Conservation (phyloP, 53 echinoderm and acorn worm genomes). For the Apostichopus leukothele region DNA sequence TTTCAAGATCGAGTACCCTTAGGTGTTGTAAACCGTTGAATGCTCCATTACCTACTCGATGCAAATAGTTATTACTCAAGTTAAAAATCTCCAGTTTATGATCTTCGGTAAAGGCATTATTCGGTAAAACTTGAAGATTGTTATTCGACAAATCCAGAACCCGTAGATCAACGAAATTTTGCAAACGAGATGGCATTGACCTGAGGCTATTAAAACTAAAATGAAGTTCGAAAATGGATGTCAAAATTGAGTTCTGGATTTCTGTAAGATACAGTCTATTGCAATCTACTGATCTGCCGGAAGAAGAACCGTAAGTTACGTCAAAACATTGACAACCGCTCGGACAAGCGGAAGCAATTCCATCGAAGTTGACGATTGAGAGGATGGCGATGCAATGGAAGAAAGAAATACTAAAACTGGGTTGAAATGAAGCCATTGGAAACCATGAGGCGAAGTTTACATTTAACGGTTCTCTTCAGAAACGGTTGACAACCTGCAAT, state of each 20-base stretch:
- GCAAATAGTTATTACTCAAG: background rate
- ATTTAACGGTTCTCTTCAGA: too few species aligned
- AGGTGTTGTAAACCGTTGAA: background rate
- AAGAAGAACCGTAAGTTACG: background rate
- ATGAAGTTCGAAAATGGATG: background rate
- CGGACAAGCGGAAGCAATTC: background rate
- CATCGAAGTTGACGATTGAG: background rate
- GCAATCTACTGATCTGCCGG: background rate
- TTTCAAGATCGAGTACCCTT: background rate
- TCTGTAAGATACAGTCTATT: background rate
- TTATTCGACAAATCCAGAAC: slow-evolving; percentile 28
- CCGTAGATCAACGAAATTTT: background rate
- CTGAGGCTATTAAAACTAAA: background rate
- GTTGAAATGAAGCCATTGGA: too few species aligned
- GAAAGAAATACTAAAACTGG: too few species aligned
- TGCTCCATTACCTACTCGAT: background rate
- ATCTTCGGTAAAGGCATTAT: background rate
- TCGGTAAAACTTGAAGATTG: background rate
- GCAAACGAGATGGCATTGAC: background rate
- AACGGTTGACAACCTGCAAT: too few species aligned
- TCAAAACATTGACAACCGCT: background rate
- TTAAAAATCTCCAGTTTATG: background rate
- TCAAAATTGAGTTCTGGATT: background rate
- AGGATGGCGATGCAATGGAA: background rate
- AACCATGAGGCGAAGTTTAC: background rate